These are phyloP conservation scores for Euglossa dilemma DNA, from an alignment of 1,140 invertebrate genomes.

Conservation along the genomic window DNA sequence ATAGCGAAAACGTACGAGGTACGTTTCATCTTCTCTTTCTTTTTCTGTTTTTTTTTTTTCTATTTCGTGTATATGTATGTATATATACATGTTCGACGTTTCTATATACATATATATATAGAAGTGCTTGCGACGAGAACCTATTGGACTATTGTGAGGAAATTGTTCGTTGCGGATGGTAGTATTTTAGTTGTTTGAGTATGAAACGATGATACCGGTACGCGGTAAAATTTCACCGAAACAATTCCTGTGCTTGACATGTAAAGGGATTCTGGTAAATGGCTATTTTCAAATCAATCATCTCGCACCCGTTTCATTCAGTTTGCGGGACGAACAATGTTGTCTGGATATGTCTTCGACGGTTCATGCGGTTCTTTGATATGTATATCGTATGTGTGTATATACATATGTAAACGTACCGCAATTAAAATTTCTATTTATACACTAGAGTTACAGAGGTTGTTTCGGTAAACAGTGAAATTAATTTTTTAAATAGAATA, in stretches of 20 bases:
- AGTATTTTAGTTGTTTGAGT: constrained; percentile 14
- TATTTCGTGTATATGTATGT: background rate
- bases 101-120: background rate
- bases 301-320: constrained; percentile 42
- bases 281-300: constrained; percentile 41
- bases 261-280: constrained; percentile 28
- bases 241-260: constrained; percentile 48
- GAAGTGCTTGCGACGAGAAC: background rate
- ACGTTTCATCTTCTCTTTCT: background rate
- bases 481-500: background rate
- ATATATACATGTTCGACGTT: no score
- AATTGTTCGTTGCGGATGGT: constrained; percentile 4
- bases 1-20: background rate
- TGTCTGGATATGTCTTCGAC: constrained; percentile 33
- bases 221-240: background rate
- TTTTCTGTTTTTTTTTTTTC: background rate
- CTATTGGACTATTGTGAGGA: background rate
- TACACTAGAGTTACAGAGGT: no score
- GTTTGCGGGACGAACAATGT: constrained; percentile 38
- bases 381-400: background rate
- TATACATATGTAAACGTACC: background rate
- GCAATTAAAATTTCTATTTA: background rate
- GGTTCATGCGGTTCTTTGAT: constrained; percentile 18
- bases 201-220: constrained; percentile 8
- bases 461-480: background rate